Evolutionary conservation across 2,888 invertebrate species (phyloP).

Genomic region (Cyclophora punctaria): DNA sequence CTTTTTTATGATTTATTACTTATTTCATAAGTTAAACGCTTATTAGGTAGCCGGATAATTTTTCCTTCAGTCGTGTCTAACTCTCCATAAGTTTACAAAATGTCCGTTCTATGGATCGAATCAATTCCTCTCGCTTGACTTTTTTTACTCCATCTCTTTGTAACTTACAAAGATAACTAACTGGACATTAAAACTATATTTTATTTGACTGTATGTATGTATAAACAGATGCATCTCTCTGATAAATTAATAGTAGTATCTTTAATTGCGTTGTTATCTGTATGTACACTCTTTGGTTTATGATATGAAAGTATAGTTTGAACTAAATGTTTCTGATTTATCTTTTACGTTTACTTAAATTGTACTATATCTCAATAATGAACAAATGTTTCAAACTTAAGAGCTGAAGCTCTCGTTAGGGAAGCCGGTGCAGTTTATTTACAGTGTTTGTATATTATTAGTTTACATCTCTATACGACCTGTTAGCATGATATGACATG

Average conservation of each 20-base stretch:
- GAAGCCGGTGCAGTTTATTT: too few species aligned
- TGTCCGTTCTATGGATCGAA: slow-evolving; percentile 37
- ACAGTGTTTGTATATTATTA: too few species aligned
- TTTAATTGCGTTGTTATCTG: slow-evolving; percentile 10
- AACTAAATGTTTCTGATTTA: too few species aligned
- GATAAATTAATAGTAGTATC: slow-evolving; percentile 13
- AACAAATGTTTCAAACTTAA: too few species aligned
- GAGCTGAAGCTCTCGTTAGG: too few species aligned
- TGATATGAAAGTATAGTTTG: neutral
- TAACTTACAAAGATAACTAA: slow-evolving; percentile 33
- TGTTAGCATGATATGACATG: too few species aligned
- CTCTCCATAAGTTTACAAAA: slow-evolving; percentile 21
- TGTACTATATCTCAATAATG: too few species aligned
- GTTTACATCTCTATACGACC: too few species aligned
- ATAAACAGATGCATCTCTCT: slow-evolving; percentile 11
- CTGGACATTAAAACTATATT: slow-evolving; percentile 24
- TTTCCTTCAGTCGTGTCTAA: neutral
- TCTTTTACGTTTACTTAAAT: too few species aligned
- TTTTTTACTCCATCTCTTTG: slow-evolving; percentile 36
- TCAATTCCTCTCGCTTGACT: slow-evolving; percentile 49
- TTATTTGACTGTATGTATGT: slow-evolving; percentile 1
- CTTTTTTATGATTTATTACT: too few species aligned
- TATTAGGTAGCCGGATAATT: too few species aligned
- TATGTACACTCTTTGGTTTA: neutral
- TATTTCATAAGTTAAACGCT: too few species aligned